These are phyloP conservation scores for Ellobium chinense DNA, from an alignment of 2,888 invertebrate genomes.

Conservation along the genomic window DNA sequence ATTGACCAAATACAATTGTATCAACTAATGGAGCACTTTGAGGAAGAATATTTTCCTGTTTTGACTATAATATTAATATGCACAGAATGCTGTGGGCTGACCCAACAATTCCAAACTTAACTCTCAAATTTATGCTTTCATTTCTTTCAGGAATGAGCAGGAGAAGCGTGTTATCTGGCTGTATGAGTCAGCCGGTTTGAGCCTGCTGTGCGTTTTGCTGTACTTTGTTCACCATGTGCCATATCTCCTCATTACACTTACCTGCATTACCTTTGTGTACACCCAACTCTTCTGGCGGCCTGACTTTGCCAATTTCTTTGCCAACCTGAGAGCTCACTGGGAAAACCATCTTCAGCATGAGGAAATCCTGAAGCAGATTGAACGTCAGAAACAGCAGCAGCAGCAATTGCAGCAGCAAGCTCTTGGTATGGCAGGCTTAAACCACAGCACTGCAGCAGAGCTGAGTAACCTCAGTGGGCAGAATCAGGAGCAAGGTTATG, in stretches of 20 bases:
- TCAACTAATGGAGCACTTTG: too few species aligned
- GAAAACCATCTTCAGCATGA: constrained; percentile 74
- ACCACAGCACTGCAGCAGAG: constrained; percentile 27
- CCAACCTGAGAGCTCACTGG: constrained; percentile 66
- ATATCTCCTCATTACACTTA: constrained; percentile 61
- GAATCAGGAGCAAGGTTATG: constrained; percentile 18
- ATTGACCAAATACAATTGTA: too few species aligned
- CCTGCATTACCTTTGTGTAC: constrained; percentile 67
- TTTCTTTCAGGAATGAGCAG: constrained; percentile 64
- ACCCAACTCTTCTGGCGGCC: constrained; percentile 66
- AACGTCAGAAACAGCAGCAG: constrained; percentile 53
- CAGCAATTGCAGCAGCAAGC: constrained; percentile 44
- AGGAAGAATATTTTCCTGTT: not conserved
- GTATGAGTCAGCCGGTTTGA: constrained; percentile 64
- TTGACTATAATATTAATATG: not conserved
- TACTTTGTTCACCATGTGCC: constrained; percentile 70
- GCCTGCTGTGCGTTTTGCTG: constrained; percentile 59
- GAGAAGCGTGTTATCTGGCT: constrained; percentile 73
- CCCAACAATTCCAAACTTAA: not conserved
- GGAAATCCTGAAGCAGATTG: constrained; percentile 67
- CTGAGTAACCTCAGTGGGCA: constrained; percentile 3
- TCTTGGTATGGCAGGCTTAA: constrained; percentile 27
- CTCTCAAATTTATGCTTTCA: not conserved
- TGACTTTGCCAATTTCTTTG: constrained; percentile 62
- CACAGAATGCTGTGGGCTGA: not conserved